These are phyloP conservation scores for Chromobotia macracanthus DNA, from an alignment of 2,797 vertebrate species.

Conservation along the genomic window DNA sequence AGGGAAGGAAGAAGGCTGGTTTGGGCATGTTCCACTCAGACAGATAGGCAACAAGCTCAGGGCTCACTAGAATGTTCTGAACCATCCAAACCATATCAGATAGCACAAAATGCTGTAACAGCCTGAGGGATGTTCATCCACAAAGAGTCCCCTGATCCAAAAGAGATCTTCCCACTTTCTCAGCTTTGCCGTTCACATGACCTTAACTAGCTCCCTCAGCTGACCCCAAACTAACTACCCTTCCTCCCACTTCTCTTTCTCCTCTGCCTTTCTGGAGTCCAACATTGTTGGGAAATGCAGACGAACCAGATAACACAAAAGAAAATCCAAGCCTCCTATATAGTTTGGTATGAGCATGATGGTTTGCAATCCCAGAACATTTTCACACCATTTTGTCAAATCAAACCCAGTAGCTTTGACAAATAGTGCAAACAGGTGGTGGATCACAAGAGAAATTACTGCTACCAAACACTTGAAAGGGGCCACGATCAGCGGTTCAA, in stretches of 20 bases:
- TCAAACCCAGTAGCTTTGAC: conserved; percentile 2
- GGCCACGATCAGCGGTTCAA: conserved; percentile 5
- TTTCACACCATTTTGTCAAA: conserved; percentile 22
- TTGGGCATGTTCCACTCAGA: conserved; percentile 22
- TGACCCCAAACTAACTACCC: conserved; percentile 64
- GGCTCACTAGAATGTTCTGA: neutral
- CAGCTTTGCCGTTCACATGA: conserved; percentile 72
- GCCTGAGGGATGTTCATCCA: neutral
- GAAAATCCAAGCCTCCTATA: conserved; percentile 9
- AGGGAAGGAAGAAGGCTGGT: neutral
- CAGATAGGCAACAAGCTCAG: conserved; percentile 8
- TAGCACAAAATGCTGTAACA: neutral
- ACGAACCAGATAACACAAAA: conserved; percentile 33
- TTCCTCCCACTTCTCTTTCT: conserved; percentile 52
- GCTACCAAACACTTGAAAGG: conserved; percentile 3
- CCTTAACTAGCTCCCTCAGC: conserved; percentile 58
- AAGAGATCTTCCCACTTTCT: conserved; percentile 40
- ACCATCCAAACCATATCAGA: neutral
- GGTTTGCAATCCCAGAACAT: neutral
- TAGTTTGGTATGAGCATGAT: neutral
- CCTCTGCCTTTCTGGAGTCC: conserved; percentile 58
- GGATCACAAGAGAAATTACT: conserved; percentile 27
- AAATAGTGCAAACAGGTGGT: conserved; percentile 14
- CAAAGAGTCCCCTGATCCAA: neutral
- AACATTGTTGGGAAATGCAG: conserved; percentile 57